Base-by-base conservation (phyloP, 2,797 vertebrate species). In the Danio tinwini region DNA sequence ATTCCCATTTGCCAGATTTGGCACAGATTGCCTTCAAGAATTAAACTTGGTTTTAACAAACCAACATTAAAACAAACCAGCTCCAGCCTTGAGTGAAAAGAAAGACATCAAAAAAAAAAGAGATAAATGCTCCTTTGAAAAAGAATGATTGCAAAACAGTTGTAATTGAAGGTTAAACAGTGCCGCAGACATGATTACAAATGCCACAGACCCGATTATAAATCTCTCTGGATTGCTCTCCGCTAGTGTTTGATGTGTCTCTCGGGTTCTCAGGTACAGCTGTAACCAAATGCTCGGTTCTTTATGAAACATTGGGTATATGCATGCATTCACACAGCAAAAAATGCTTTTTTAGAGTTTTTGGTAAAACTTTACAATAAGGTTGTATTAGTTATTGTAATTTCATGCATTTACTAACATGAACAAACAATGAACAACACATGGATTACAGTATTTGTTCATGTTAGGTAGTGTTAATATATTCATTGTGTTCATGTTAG, bases 121-220 rank as follows among this genome's bases (percentile, higher is more conserved):
- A 64, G 49, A 44, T 76, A 52, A 76, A 45, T 65, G 47, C 17
- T 55, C 49, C 45, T 52, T 76, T 65, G n/a, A 39, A 65, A 45
- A 29, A 55, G 49, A 78, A 78, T 53, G 55, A 78, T 78, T 62
- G 65, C 56, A 50, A 70, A 59, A 62, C 65, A 62, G 55, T 67
- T 78, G 65, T 70, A 70, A 78, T 70, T 78, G 56, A 78, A 71
- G 76, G 76, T 53, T 78, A 70, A 78, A 61, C 76, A 62, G 65
- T 50, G 53, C 65, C 6, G 13, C 44, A 69, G 64, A 61, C 64
- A 78, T 78, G 76, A 78, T 78, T 59, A 78, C 65, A 74, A 78
- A 37, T 49, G 37, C 47, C 56, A 78, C 76, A 62, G 65, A 62
- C 17, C 65, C 13, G 9, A 62, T 62, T 53, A 70, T 65, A 45